phyloP scores from a whole-genome alignment of 1,140 invertebrate genomes.

The Papilio machaon region DNA sequence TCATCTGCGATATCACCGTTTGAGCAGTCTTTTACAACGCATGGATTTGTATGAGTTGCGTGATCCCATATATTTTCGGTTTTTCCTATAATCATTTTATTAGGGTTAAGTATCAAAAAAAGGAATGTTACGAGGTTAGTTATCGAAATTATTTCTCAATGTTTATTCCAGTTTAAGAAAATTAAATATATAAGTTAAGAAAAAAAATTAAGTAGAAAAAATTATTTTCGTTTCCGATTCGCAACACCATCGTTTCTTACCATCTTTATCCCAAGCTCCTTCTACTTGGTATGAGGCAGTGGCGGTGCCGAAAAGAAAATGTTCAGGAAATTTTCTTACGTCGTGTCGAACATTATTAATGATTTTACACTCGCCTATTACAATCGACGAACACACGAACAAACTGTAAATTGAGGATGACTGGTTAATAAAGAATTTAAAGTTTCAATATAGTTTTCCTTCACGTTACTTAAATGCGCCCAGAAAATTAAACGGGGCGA shows the following conservation, averaged over 20 bases:
- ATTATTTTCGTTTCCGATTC: too few relatives aligned
- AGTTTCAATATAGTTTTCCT: too few relatives aligned
- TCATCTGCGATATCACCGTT: slow-evolving; percentile 76
- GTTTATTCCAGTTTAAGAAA: neutral
- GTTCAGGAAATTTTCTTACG: slow-evolving; percentile 76
- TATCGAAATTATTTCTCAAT: too few relatives aligned
- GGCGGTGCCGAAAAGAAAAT: slow-evolving; percentile 82
- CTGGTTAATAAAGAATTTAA: neutral
- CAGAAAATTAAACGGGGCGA: too few relatives aligned
- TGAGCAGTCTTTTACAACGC: slow-evolving; percentile 75
- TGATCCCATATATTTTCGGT: slow-evolving; percentile 42
- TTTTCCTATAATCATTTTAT: slow-evolving; percentile 38
- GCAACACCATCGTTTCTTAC: slow-evolving; percentile 66
- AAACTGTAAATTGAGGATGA: neutral
- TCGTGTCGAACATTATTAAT: neutral
- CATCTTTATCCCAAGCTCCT: slow-evolving; percentile 84
- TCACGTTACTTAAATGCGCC: neutral
- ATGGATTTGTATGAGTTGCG: slow-evolving; percentile 63
- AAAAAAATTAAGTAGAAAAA: neutral
- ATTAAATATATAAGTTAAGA: neutral
- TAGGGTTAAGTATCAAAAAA: neutral
- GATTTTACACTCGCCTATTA: neutral
- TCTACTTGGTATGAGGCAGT: slow-evolving; percentile 85
- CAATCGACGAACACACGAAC: neutral
- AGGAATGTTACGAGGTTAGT: too few relatives aligned